phyloP scores from a whole-genome alignment of 2,113 vertebrate species.

The Dolichotis patagonum region DNA sequence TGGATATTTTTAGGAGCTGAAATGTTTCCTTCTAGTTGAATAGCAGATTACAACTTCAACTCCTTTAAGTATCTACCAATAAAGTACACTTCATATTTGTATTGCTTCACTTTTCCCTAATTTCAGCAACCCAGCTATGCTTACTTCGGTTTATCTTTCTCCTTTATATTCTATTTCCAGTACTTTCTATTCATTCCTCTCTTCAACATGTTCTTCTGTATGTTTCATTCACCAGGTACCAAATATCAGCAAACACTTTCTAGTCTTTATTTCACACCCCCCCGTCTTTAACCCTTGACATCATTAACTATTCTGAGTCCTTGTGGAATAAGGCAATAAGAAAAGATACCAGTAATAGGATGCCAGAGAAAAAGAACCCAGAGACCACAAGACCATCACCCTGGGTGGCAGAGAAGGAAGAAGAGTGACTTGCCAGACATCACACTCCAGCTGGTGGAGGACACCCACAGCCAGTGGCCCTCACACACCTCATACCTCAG shows the following conservation, averaged over 20 bases:
- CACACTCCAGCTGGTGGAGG: background rate
- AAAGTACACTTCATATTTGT: background rate
- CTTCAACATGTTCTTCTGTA: background rate
- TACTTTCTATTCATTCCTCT: background rate
- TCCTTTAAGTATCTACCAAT: background rate
- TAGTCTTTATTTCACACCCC: background rate
- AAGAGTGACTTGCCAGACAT: background rate
- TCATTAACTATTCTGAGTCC: background rate
- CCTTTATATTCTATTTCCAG: background rate
- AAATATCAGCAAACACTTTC: background rate
- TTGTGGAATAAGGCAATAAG: background rate
- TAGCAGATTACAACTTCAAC: background rate
- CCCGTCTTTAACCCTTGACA: background rate
- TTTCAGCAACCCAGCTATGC: background rate
- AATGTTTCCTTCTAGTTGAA: background rate
- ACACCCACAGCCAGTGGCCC: no score
- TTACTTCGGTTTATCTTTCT: background rate
- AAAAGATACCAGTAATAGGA: background rate
- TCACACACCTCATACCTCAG: background rate
- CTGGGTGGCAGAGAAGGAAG: accelerated
- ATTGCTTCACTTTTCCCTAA: background rate
- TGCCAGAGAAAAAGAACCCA: background rate
- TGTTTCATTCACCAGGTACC: background rate
- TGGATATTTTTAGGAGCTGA: background rate
- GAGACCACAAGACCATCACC: background rate